Percentiles rank a stretch among this genome's conserved stretches.
These are phyloP conservation scores for Pelvicachromis taeniatus DNA, from an alignment of 2,113 vertebrate species.

Conservation along the genomic window DNA sequence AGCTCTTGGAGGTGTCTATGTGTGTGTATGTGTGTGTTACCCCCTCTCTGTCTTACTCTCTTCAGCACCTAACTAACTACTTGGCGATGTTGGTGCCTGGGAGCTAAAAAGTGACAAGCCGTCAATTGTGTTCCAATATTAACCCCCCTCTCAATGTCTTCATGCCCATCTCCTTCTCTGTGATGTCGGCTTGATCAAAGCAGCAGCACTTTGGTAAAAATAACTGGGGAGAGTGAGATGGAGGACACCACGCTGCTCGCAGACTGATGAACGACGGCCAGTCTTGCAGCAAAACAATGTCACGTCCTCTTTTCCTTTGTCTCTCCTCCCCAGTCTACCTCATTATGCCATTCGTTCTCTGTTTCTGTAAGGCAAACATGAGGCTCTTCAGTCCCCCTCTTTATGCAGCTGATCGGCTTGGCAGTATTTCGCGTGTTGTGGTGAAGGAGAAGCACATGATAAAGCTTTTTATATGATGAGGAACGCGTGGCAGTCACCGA, in stretches of 20 bases:
- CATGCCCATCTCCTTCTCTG: constrained; percentile 51
- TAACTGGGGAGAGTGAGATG: constrained; percentile 55
- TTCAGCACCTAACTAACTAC: constrained; percentile 55
- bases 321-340: constrained; percentile 25
- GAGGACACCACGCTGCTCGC: constrained; percentile 66
- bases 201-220: constrained; percentile 65
- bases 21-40: constrained; percentile 18
- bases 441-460: constrained; percentile 5
- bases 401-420: not conserved
- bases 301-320: constrained; percentile 15
- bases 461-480: constrained; percentile 29
- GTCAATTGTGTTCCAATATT: constrained; percentile 70
- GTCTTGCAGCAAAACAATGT: constrained; percentile 37
- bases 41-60: constrained; percentile 19
- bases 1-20: constrained; percentile 30
- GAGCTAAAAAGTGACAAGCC: constrained; percentile 72
- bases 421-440: constrained; percentile 7
- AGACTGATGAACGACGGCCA: constrained; percentile 54
- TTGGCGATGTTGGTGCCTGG: constrained; percentile 36
- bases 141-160: constrained; percentile 52
- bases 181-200: constrained; percentile 74
- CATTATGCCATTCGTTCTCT: constrained; percentile 20
- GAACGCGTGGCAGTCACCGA: not conserved
- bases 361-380: not conserved
- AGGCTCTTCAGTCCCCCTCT: constrained; percentile 10